A percentile compares a stretch with the other conserved stretches of the same genome.
Conservation (phyloP, 1,140 invertebrate species). For the Palaemon carinicauda region DNA sequence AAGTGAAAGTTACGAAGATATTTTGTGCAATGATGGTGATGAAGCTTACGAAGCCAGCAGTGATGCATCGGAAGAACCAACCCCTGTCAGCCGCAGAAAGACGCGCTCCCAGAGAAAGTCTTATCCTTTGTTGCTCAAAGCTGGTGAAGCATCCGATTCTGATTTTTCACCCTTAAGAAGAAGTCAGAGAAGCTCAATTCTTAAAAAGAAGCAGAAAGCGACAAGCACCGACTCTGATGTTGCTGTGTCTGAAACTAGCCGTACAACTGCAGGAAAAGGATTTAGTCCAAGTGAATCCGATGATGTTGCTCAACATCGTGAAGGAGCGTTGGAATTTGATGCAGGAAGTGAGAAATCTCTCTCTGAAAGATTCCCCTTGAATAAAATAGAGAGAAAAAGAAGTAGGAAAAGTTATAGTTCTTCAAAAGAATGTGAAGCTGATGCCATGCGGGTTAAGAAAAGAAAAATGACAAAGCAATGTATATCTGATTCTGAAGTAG, state of each 20-base stretch:
- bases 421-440: too few relatives aligned
- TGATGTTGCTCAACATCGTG: too few relatives aligned
- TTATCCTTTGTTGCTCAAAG: neutral
- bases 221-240: too few relatives aligned
- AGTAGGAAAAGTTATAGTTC: too few relatives aligned
- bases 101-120: neutral
- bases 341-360: too few relatives aligned
- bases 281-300: too few relatives aligned
- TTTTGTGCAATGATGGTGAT: neutral
- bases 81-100: neutral
- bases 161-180: slow-evolving; percentile 12
- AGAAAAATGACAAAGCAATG: neutral
- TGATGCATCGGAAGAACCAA: slow-evolving; percentile 39
- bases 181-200: neutral
- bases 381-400: too few relatives aligned
- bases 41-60: slow-evolving; percentile 49
- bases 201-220: too few relatives aligned
- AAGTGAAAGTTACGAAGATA: neutral
- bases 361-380: too few relatives aligned
- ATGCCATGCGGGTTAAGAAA: neutral
- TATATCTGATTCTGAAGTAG: neutral
- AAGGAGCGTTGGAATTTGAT: too few relatives aligned
- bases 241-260: neutral
- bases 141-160: slow-evolving; percentile 22
- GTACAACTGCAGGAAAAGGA: too few relatives aligned